A percentile compares a stretch with the other conserved stretches of the same genome.
phyloP scores from a whole-genome alignment of 2,113 vertebrate species.

The Chaetops frenatus region DNA sequence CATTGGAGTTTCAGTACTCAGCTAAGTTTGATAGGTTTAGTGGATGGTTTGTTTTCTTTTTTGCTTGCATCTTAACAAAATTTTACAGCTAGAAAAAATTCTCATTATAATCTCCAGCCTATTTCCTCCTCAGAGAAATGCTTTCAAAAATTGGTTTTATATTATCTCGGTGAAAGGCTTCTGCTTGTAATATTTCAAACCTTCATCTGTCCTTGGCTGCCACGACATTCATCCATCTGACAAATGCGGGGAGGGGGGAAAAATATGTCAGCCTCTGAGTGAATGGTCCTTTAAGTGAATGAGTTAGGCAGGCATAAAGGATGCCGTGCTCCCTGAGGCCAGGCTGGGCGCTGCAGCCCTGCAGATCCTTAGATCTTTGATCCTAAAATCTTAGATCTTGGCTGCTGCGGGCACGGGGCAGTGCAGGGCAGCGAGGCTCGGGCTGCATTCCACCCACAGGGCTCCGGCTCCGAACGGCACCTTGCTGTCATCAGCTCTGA shows the following conservation, averaged over 20 bases:
- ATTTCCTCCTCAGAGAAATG: not conserved
- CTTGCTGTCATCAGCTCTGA: not conserved
- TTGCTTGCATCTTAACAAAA: not conserved
- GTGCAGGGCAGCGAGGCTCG: not conserved
- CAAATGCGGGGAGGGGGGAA: not conserved
- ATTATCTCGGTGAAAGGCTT: not conserved
- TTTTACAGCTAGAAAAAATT: not conserved
- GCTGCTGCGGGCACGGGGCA: not conserved
- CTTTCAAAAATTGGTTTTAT: not conserved
- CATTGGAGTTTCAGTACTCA: not conserved
- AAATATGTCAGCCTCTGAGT: not conserved
- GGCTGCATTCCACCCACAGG: not conserved
- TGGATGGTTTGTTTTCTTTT: not conserved
- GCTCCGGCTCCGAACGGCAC: not conserved
- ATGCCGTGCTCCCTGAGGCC: not conserved
- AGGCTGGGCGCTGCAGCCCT: not conserved
- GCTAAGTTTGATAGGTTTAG: not conserved
- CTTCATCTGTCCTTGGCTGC: constrained; percentile 26
- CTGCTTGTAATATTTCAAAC: constrained; percentile 18
- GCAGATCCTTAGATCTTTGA: no score
- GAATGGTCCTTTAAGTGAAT: not conserved
- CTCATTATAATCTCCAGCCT: not conserved
- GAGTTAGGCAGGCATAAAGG: not conserved
- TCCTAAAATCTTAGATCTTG: no score
- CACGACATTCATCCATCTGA: not conserved